Evolutionary conservation across 2,113 vertebrate genomes (phyloP), one percentile per base, ranked within the genome.

Genomic region (Esox niger): DNA sequence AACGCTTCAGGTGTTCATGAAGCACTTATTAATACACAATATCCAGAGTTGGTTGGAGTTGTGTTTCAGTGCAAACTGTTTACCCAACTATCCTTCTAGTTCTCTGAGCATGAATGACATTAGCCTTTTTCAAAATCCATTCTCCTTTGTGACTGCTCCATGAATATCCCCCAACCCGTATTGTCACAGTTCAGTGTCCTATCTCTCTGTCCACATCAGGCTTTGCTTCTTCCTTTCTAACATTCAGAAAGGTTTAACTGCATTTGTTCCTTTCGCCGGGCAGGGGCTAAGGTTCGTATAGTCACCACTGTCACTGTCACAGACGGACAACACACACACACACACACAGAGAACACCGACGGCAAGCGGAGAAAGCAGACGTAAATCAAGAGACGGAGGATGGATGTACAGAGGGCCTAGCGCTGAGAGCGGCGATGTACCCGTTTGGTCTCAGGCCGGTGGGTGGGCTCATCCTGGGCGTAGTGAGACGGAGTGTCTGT

Each of bases 401-500:
- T 90, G 90, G 84, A 89, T 91, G 89, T 76, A 89, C 83, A 91
- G 72, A 67, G 88, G 89, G 90, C 86, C 86, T 91, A 92, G 88
- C 87, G 89, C 88, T 90, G 91, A 88, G 89, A 87, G 85, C 90
- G 91, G 88, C 59, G 31, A 81, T 84, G 90, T 92, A 92, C 91
- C 91, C 91, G 86, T 92, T 92, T 92, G 86, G 84, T 79, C 85
- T 92, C 90, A 3, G 88, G 62, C 60, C 83, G 83, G 77, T 64
- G 78, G 79, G 25, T 26, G 0, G 93, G 90, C 0, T 90, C 79
- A 15, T 96, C 95, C 1, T 92, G 94, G 56, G 80, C 82, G 1
- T 91, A 90, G 63, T 88, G 92, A 31, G 92, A 84, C 0, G 95
- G 95, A 0, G 88, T 95, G 1, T 98, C 96, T 0, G 96, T 98